Conservation (phyloP, 1,140 invertebrate species). For the Drosophila oshimai region DNA sequence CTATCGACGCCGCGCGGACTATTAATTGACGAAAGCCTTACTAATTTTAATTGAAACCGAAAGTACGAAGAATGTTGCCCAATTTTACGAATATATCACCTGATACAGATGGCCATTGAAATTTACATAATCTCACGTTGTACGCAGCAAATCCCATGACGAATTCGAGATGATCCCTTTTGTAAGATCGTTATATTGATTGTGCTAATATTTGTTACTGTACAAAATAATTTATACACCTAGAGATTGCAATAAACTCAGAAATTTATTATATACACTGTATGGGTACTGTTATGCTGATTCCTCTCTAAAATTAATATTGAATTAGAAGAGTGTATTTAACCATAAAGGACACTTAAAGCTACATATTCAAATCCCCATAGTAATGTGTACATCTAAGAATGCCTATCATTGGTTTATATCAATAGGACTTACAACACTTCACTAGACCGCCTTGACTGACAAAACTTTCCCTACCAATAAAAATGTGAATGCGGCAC, state of each 20-base stretch:
- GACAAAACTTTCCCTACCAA: no score
- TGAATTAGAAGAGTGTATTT: no score
- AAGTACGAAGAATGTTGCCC: conserved; percentile 75
- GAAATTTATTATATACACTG: conserved; percentile 29
- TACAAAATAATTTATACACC: conserved; percentile 65
- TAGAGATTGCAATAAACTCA: conserved; percentile 60
- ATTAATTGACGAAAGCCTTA: conserved; percentile 81
- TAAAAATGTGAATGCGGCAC: no score
- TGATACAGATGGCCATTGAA: conserved; percentile 60
- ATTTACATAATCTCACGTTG: conserved; percentile 41
- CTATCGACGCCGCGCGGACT: conserved; percentile 85
- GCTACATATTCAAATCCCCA: no score
- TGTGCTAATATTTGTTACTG: conserved; percentile 61
- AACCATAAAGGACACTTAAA: no score
- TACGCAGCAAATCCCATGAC: conserved; percentile 15
- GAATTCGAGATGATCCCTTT: conserved; percentile 17
- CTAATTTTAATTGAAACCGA: conserved; percentile 70
- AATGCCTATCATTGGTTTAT: no score
- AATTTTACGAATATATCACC: conserved; percentile 48
- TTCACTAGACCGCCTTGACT: no score
- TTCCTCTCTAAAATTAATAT: neutral
- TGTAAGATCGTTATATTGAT: conserved; percentile 32
- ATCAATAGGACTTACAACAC: no score
- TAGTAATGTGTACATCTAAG: no score
- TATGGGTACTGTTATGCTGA: neutral